Base-by-base conservation (phyloP, 1,140 invertebrate genomes). In the Pseudomyrmex cubaensis region DNA sequence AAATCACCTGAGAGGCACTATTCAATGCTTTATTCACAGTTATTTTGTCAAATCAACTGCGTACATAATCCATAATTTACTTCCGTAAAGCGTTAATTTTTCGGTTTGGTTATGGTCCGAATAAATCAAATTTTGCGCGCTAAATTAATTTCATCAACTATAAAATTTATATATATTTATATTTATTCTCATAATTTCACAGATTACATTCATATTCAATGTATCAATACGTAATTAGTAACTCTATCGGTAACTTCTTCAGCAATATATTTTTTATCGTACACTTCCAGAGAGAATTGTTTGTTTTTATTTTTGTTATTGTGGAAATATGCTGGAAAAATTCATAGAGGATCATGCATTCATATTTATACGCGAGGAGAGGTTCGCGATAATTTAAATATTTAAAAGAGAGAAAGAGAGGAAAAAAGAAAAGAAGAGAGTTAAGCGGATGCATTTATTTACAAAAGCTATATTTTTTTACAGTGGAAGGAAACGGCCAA, bases 1-100 rank as follows among this genome's bases (percentile, higher is more conserved):
- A 57, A 87, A 75, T 25, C 66, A 69, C 12, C 48, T 56, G 54
- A 78, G 73, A 85, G 86, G 86, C 73, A 85, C 46, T 83, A 88
- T 88, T 88, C 77, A 64, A 64, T 76, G 48, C 64, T 77, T 12
- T 48, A 78, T 78, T 67, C 20, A 48, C 48, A 13, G 54, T 12
- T 50, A 80, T 72, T 35, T 80, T 70, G n/a, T 1, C 22, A 12
- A 70, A 70, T 20, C 56, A 1, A 13, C 46, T 44, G 67, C 22
- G 50, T 35, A 50, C n/a, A 61, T 1, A 20, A 63, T 1, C 1
- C 62, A 35, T 77, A 77, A 77, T 76, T 76, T 76, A 13, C 8
- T 52, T 8, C 50, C 69, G 67, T n/a, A 22, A 69, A 54, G 25
- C 7, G 15, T 59, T 78, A 70, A 78, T 78, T 48, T 48, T 10